Conservation (phyloP, 1,140 invertebrate genomes). For the Pseudomyrmex flavicornis region DNA sequence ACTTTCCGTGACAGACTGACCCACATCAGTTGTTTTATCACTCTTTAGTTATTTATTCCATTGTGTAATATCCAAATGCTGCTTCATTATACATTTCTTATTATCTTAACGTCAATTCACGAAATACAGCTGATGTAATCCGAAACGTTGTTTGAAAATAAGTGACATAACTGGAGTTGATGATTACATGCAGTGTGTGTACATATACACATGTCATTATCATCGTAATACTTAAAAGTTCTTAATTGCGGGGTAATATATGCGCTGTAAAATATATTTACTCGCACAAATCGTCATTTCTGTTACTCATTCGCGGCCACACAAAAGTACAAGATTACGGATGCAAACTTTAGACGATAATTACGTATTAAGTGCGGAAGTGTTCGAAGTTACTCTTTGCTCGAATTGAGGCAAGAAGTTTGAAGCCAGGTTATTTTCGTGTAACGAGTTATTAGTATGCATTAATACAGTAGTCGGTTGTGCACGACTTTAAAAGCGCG, state of each 20-base stretch:
- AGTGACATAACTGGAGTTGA: neutral
- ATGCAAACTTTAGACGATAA: neutral
- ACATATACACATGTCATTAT: neutral
- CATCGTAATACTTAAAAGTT: neutral
- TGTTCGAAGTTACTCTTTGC: neutral
- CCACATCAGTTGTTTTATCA: neutral
- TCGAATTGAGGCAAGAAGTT: slow-evolving; percentile 4
- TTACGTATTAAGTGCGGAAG: neutral
- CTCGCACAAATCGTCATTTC: neutral
- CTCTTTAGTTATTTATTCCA: slow-evolving; percentile 1
- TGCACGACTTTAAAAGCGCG: neutral
- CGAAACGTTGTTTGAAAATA: neutral
- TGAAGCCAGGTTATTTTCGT: neutral
- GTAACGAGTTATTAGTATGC: slow-evolving; percentile 47
- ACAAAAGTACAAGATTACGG: neutral
- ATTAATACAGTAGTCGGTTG: neutral
- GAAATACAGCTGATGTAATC: neutral
- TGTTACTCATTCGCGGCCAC: neutral
- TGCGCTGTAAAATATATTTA: neutral
- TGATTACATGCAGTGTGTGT: too few species aligned
- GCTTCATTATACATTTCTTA: slow-evolving; percentile 1
- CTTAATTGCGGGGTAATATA: too few species aligned
- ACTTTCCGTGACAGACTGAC: slow-evolving; percentile 19
- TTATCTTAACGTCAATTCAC: neutral
- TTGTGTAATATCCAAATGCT: neutral